Evolutionary conservation across 2,797 vertebrate genomes (phyloP), one percentile per base, ranked within the genome.

Genomic region (Micromesistius poutassou): DNA sequence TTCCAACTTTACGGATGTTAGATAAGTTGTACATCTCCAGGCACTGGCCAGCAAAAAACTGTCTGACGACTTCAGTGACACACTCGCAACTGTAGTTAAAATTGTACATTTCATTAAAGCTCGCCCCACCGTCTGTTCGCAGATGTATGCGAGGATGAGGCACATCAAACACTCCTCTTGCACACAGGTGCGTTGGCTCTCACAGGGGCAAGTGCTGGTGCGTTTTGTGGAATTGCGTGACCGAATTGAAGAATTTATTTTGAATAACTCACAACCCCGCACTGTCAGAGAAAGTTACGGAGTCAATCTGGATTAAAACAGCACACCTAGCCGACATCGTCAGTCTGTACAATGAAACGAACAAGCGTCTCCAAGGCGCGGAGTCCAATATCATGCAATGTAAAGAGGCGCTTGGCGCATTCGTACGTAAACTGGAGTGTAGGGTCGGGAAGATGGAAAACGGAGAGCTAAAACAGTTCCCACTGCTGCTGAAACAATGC

Each of bases 201-300:
- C n/a, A n/a, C 8, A 10, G 40, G 40, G 40, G 1, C 40, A 3
- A 42, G 40, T 14, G 12, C 40, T 42, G 22, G 73, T 72, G 73
- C 50, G 30, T 78, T 87, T 84, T 68, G 30, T 83, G 75, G 72
- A 85, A 73, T 71, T 79, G 70, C 74, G 77, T 3, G 46, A 78
- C 33, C 36, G 78, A 78, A 62, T 74, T 1, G 76, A 74, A 5
- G 38, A 81, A n/a, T 80, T 84, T 73, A 12, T 80, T 28, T n/a
- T n/a, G n/a, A n/a, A 33, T 71, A n/a, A 30, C 66, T 75, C 79
- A 77, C 74, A 82, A 74, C 30, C n/a, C 0, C 30, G 5, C 8
- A 77, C 75, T 78, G 25, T 8, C 1, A 1, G 31, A 81, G 28
- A 33, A 33, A 33, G 14, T 78, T 72, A 71, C 71, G 30, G 40